Base-by-base conservation (phyloP, 2,113 vertebrate species). In the Mesitornis unicolor region DNA sequence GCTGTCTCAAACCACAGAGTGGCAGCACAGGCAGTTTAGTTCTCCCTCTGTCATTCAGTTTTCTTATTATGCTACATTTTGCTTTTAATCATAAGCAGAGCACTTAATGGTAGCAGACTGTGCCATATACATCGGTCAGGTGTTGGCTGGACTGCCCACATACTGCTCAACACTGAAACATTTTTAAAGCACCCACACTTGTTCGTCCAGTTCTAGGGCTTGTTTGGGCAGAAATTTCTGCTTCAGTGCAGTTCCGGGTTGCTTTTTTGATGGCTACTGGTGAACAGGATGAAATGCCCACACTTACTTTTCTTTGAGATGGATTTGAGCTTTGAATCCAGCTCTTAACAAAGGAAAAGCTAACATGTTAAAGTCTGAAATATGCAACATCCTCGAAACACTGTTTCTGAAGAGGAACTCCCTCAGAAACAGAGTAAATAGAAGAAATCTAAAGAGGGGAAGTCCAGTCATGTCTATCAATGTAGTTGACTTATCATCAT, bases 21-120 rank as follows among this genome's bases (percentile, higher is more conserved):
- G 90, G 92, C 88, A 96, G 92, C 69, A 93, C 22, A 93, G 78
- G 48, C 73, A 84, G 78, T 53, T 88, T 59, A 53, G 21, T 96
- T 92, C 20, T 84, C 15, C 57, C 36, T 11, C 42, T 4, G 21
- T 78, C 28, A 26, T 68, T 90, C 71, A 35, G 10, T 75, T 88
- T 50, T 61, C 43, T 87, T 81, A 60, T 60, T 81, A 21, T 40
- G 33, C 31, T 70, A 17, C 40, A 35, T 9, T 86, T 81, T 84
- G n/a, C 40, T 87, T 93, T 89, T 75, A 76, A 26, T 64, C 51
- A 45, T 9, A 29, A 71, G 28, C 31, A 38, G 40, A 78, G n/a
- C 29, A 56, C 2, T 70, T 67, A 31, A 40, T 36, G 35, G 19
- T 13, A 45, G 64, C 64, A 88, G 64, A 29, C 29, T 38, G 35